Base-by-base conservation (phyloP, 2,113 vertebrate species). In the Ginglymostoma cirratum region DNA sequence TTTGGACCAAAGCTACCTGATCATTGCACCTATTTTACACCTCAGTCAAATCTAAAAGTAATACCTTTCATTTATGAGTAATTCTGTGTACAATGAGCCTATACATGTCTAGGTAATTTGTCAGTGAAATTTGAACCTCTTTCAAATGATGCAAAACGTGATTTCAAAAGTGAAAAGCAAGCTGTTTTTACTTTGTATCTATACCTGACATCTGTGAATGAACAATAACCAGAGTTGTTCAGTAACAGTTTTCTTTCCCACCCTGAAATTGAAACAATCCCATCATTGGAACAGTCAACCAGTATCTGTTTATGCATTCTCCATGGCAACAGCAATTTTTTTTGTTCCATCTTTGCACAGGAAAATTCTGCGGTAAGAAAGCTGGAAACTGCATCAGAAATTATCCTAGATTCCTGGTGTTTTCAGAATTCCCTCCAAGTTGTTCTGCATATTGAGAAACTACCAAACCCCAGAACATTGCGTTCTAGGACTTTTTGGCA, bases 221-320 rank as follows among this genome's bases (percentile, higher is more conserved):
- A 66, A 67, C 55, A 66, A n/a, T 34, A 61, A 19, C 42, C 5
- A 93, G 55, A 92, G 45, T 93, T 67, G 6, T 21, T 93, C 5
- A 93, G 34, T 34, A 66, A 67, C 61, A 93, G 61, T n/a, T 93
- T 34, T 67, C 90, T 93, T 67, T 93, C 90, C 65, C 90, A 42
- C 55, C 30, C 65, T 66, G 30, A 67, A 65, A 66, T 65, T 93
- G 27, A 66, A 66, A 27, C 55, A 3, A 42, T 66, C 61, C n/a
- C n/a, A 67, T 67, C n/a, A 66, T 2, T 67, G 90, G n/a, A n/a
- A 93, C 61, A n/a, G 30, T 42, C 17, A 17, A 93, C 30, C 61
- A 66, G 66, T 67, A 42, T 15, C 87, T 90, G 52, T 61, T 61
- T 61, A 27, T 67, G 61, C 38, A 66, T 48, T 93, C 90, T 38